These are phyloP conservation scores for Calliphora vicina DNA, from an alignment of 1,140 invertebrate genomes.

Conservation along the genomic window DNA sequence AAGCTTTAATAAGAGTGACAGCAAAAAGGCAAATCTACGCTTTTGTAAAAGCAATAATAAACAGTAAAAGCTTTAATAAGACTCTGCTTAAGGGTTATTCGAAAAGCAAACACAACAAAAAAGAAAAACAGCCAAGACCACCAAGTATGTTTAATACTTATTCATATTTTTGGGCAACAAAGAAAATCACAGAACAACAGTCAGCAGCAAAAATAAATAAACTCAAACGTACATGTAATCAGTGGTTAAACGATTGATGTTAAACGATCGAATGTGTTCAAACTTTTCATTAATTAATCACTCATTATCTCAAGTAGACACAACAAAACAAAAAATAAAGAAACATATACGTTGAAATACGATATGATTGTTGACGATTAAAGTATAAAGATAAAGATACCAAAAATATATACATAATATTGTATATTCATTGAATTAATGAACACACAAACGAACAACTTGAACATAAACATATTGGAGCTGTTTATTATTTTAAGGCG, in stretches of 20 bases:
- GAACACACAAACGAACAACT: background rate
- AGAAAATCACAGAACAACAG: background rate
- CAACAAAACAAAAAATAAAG: background rate
- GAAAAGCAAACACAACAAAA: background rate
- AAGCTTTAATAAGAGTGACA: background rate
- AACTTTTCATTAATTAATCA: constrained; percentile 2
- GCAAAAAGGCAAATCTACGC: background rate
- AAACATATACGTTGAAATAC: background rate
- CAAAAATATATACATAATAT: too few species aligned
- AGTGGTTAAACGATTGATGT: background rate
- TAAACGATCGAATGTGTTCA: background rate
- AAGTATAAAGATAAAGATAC: background rate
- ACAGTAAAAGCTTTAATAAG: background rate
- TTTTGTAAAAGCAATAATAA: too few species aligned
- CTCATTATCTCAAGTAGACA: background rate
- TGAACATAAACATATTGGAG: background rate
- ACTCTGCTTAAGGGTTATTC: background rate
- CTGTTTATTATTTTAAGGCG: background rate
- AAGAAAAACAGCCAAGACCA: background rate
- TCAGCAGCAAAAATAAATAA: background rate
- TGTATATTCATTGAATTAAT: background rate
- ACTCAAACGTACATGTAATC: background rate
- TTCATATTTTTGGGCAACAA: background rate
- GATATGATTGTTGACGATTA: background rate
- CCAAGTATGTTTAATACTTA: background rate